phyloP scores from a whole-genome alignment of 2,113 vertebrate genomes.

The Grallaria varia region DNA sequence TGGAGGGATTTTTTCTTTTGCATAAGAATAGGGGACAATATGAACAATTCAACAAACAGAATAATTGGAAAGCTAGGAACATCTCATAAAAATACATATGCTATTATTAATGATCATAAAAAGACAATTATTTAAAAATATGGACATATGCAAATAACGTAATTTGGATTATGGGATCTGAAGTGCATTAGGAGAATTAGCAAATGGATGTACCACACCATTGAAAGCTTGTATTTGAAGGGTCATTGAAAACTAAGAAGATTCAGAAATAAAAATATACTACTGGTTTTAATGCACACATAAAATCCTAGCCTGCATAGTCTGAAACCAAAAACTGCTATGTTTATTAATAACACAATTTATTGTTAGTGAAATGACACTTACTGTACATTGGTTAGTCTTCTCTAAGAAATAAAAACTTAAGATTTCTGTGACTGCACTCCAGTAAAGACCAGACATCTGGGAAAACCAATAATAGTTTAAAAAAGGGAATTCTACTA shows the following conservation, averaged over 20 bases:
- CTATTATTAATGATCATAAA: neutral
- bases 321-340: neutral
- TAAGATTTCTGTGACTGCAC: neutral
- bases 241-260: neutral
- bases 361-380: neutral
- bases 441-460: neutral
- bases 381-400: neutral
- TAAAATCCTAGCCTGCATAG: neutral
- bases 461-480: neutral
- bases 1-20: neutral
- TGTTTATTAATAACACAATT: neutral
- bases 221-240: neutral
- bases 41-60: neutral
- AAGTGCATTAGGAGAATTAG: neutral
- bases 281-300: neutral
- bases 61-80: neutral
- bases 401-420: neutral
- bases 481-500: neutral
- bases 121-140: neutral
- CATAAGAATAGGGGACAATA: neutral
- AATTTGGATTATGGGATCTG: neutral
- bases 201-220: neutral
- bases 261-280: neutral
- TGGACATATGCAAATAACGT: neutral
- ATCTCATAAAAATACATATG: neutral